A percentile compares a stretch with the other conserved stretches of the same genome.
These are phyloP conservation scores for Archips crataeganus DNA, from an alignment of 2,888 invertebrate species.

Conservation along the genomic window DNA sequence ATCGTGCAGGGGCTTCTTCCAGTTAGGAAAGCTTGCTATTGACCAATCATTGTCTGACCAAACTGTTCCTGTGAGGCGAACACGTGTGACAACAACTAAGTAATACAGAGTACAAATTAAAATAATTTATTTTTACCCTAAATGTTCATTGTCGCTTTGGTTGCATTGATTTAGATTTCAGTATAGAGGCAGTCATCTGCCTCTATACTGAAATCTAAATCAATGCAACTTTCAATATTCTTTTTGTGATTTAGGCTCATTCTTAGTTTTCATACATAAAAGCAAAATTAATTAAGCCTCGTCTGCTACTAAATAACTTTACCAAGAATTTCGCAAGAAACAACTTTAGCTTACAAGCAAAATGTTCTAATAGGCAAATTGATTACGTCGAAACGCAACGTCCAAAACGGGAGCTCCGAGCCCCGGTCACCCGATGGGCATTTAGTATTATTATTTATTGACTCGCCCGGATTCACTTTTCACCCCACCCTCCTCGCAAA, in stretches of 20 bases:
- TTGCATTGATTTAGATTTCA: no score
- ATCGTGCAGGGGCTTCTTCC: constrained; percentile 51
- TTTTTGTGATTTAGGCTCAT: no score
- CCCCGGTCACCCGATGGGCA: constrained; percentile 75
- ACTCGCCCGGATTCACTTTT: constrained; percentile 77
- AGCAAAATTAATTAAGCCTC: no score
- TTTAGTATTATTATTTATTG: constrained; percentile 84
- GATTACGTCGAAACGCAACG: constrained; percentile 27
- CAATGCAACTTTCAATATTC: no score
- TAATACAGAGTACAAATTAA: no score
- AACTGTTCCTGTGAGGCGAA: background rate
- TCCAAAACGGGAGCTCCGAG: constrained; percentile 27
- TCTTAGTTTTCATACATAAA: no score
- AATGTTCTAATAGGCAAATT: constrained; percentile 15
- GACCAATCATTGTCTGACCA: constrained; percentile 5
- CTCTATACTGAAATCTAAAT: no score
- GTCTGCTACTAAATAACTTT: background rate
- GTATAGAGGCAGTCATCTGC: no score
- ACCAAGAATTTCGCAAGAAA: background rate
- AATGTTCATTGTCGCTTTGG: no score
- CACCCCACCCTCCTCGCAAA: constrained; percentile 71
- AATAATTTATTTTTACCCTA: no score
- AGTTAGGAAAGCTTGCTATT: constrained; percentile 44
- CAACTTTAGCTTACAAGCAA: background rate
- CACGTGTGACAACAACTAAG: background rate